Base-by-base conservation (phyloP, 2,113 vertebrate species). In the Poeciliopsis retropinna region DNA sequence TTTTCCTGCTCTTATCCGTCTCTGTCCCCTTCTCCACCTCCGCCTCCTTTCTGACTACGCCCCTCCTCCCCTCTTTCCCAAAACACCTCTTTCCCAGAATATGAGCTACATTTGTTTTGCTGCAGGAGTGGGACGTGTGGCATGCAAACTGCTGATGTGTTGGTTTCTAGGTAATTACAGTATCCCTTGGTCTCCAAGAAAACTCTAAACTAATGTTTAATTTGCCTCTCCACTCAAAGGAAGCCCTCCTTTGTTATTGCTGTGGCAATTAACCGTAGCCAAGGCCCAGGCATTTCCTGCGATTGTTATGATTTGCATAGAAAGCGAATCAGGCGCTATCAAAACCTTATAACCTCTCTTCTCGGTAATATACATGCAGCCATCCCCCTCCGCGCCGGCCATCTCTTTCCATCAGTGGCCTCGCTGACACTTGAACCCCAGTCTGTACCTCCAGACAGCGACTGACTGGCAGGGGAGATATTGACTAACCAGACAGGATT, bases 221-320 rank as follows among this genome's bases (percentile, higher is more conserved):
- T 94, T 93, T 93, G 91, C 87, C 87, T 90, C 87, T 60, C 63
- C 57, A 76, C 88, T 92, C 92, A 91, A 91, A 93, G 93, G 92
- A 92, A 92, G 91, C 84, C 78, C 85, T 85, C 69, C 86, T 91
- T 92, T 94, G 92, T 94, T 94, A 93, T 94, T 92, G 91, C 91
- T 27, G 74, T 87, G 91, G 92, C 93, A 94, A 94, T 95, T 94
- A 94, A 91, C 85, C 74, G 76, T 62, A 83, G 88, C 87, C 70
- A 79, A 89, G 87, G 91, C 90, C 83, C 79, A 88, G 91, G 93
- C 89, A 92, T 94, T 95, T 94, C 93, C 93, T 92, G 92, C 85
- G 91, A 94, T 93, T 93, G 90, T 91, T 92, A 88, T 90, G 86
- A 94, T 95, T 94, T 94, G 92, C 92, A 94, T 93, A 92, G 89